Conservation (phyloP, 1,140 invertebrate species). For the Papilio polytes region DNA sequence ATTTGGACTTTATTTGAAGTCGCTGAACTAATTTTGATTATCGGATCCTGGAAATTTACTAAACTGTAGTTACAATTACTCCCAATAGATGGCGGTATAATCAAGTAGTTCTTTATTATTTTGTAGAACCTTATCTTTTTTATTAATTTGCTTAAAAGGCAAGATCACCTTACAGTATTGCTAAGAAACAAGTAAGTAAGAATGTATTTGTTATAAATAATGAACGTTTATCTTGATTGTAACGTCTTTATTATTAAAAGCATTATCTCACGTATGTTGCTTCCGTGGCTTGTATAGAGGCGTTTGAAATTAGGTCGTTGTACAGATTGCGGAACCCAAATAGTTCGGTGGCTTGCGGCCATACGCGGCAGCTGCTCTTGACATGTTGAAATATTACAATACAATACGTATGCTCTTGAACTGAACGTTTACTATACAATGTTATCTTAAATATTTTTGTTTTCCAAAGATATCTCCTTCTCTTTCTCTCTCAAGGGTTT, state of each 20-base stretch:
- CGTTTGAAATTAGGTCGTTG: conserved; percentile 34
- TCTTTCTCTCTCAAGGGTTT: too few species aligned
- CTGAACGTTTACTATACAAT: background rate
- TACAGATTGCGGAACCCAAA: conserved; percentile 16
- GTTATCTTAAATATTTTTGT: background rate
- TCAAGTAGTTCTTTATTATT: too few species aligned
- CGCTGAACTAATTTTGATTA: too few species aligned
- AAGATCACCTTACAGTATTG: too few species aligned
- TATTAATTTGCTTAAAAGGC: too few species aligned
- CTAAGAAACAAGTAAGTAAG: too few species aligned
- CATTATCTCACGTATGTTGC: conserved; percentile 13
- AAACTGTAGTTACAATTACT: too few species aligned
- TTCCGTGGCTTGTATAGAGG: background rate
- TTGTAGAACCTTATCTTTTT: too few species aligned
- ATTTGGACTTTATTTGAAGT: too few species aligned
- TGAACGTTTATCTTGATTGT: background rate
- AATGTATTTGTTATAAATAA: too few species aligned
- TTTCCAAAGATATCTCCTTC: background rate
- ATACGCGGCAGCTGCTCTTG: conserved; percentile 28
- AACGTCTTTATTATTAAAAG: background rate
- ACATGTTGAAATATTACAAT: conserved; percentile 38
- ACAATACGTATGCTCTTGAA: conserved; percentile 21
- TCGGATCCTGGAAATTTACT: too few species aligned
- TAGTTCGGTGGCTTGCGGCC: conserved; percentile 17
- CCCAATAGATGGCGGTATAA: too few species aligned